A percentile compares a stretch with the other conserved stretches of the same genome.
Conservation (phyloP, 2,113 vertebrate species). For the Protobothrops flavoviridis region DNA sequence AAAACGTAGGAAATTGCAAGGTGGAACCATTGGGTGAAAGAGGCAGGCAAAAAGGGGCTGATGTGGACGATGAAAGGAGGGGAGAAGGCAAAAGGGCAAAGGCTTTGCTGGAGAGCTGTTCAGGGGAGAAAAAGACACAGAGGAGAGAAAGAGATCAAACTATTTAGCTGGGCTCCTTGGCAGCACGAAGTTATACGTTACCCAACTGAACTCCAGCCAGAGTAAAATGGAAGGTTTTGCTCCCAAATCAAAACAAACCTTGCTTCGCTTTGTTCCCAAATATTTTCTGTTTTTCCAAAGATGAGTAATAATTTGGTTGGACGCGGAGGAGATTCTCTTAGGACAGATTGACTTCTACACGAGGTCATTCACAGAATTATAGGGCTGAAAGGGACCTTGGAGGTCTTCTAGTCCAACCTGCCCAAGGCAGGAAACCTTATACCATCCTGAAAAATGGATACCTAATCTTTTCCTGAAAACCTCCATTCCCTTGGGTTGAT, state of each 20-base stretch:
- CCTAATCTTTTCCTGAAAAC: not conserved
- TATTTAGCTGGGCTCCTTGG: too few species aligned
- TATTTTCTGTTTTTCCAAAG: not conserved
- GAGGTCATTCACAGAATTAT: not conserved
- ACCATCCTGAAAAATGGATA: not conserved
- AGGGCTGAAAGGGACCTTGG: too few species aligned
- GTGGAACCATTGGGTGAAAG: conserved; percentile 32
- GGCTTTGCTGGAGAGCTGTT: too few species aligned
- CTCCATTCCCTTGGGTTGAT: not conserved
- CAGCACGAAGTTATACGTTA: not conserved
- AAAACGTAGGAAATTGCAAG: conserved; percentile 51
- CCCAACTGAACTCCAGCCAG: not conserved
- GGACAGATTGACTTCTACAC: not conserved
- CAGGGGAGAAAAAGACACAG: not conserved
- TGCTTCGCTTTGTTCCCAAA: not conserved
- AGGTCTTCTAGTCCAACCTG: not conserved
- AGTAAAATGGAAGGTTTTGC: not conserved
- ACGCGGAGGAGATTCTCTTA: not conserved
- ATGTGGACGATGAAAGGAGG: not conserved
- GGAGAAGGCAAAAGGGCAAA: not conserved
- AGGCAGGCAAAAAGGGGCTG: conserved; percentile 32
- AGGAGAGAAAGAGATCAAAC: not conserved
- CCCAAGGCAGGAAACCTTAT: not conserved
- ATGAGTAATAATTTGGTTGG: not conserved
- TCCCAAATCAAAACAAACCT: not conserved